These are phyloP conservation scores for Zootermopsis nevadensis DNA, from an alignment of 2,888 invertebrate species.

Conservation along the genomic window DNA sequence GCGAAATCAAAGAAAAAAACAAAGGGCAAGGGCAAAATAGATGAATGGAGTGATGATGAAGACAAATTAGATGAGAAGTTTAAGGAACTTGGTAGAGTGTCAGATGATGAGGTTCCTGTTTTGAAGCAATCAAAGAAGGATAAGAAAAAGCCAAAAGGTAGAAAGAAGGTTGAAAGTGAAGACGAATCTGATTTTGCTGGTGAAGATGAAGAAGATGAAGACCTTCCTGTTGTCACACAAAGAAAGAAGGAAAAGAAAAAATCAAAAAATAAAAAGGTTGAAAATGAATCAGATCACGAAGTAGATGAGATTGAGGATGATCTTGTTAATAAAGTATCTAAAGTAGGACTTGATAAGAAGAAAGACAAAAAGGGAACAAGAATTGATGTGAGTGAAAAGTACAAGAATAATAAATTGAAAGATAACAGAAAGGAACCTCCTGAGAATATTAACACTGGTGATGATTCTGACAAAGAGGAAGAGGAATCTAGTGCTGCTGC, in stretches of 20 bases:
- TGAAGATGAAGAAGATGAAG: conserved; percentile 48
- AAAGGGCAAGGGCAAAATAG: conserved; percentile 50
- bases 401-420: conserved; percentile 53
- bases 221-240: conserved; percentile 35
- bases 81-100: conserved; percentile 43
- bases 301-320: conserved; percentile 54
- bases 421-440: conserved; percentile 54
- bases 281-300: conserved; percentile 56
- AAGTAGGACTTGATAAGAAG: conserved; percentile 45
- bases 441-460: conserved; percentile 59
- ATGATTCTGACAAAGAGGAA: conserved; percentile 50
- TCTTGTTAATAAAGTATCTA: conserved; percentile 46
- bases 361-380: conserved; percentile 50
- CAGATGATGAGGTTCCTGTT: conserved; percentile 47
- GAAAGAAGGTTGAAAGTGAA: conserved; percentile 50
- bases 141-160: conserved; percentile 48
- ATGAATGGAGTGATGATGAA: conserved; percentile 50
- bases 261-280: conserved; percentile 43
- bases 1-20: conserved; percentile 42
- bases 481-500: conserved; percentile 41
- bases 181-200: conserved; percentile 47
- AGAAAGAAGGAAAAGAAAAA: conserved; percentile 48
- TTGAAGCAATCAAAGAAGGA: conserved; percentile 44
- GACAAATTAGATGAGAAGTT: conserved; percentile 48
- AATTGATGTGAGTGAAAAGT: conserved; percentile 52